Conservation (phyloP, 2,888 invertebrate species). For the Alcis repandata region DNA sequence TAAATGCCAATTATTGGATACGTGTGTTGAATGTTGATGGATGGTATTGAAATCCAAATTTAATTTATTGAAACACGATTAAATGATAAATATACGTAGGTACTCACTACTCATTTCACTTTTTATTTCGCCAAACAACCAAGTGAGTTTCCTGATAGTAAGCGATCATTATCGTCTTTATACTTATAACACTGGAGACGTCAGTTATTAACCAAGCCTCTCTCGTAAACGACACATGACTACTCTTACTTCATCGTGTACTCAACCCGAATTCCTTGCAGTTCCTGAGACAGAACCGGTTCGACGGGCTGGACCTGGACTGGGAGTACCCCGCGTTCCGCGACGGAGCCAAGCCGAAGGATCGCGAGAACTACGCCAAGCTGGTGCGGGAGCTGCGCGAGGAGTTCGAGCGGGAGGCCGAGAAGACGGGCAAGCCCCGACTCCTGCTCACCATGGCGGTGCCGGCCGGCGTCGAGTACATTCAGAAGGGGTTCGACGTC, state of each 20-base stretch:
- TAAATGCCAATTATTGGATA: no score
- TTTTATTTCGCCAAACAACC: no score
- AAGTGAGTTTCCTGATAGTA: no score
- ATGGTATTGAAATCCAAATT: no score
- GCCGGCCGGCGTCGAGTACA: constrained; percentile 96
- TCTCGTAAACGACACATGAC: no score
- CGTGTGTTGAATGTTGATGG: no score
- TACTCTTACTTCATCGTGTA: neutral
- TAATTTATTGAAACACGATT: no score
- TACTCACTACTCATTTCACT: no score
- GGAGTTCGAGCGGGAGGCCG: constrained; percentile 95
- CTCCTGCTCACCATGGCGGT: constrained; percentile 97
- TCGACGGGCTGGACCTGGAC: constrained; percentile 97
- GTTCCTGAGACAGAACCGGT: constrained; percentile 96
- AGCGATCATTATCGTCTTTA: no score
- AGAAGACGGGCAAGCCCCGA: constrained; percentile 92
- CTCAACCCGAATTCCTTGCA: constrained; percentile 48
- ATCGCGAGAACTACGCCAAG: constrained; percentile 94
- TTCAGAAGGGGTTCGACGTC: constrained; percentile 97
- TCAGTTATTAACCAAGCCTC: no score
- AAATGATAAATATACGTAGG: no score
- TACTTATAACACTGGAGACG: no score
- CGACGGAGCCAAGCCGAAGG: constrained; percentile 93
- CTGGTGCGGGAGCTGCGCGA: constrained; percentile 95
- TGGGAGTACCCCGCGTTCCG: constrained; percentile 96